These are phyloP conservation scores for Ifrita kowaldi DNA, from an alignment of 2,113 vertebrate genomes.

Conservation along the genomic window DNA sequence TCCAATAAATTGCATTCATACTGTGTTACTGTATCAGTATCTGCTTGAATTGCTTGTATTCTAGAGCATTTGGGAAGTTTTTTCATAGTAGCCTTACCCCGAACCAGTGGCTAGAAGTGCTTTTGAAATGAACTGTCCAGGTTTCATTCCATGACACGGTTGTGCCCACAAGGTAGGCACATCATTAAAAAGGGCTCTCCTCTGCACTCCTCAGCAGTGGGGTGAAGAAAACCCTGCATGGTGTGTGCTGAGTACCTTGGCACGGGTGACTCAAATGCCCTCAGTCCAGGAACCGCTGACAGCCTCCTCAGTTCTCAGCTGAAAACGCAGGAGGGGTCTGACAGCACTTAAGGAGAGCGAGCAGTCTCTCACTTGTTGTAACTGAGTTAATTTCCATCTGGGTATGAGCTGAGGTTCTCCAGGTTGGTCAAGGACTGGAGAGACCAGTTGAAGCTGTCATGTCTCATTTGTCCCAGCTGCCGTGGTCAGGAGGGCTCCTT, in stretches of 20 bases:
- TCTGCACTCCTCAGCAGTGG: neutral
- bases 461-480: neutral
- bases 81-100: neutral
- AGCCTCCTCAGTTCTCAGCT: neutral
- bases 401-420: neutral
- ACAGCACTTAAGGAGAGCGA: neutral
- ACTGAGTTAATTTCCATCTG: neutral
- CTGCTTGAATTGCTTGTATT: neutral
- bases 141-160: neutral
- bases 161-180: neutral
- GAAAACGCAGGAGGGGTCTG: neutral
- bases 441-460: neutral
- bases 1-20: neutral
- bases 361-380: neutral
- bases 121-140: neutral
- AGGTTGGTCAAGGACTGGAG: neutral
- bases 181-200: neutral
- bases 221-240: neutral
- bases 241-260: neutral
- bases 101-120: neutral
- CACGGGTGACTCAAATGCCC: neutral
- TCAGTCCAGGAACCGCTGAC: neutral
- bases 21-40: neutral
- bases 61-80: neutral
- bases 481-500: neutral